Evolutionary conservation across 2,797 vertebrate species (phyloP).

Genomic region (Anguilla marmorata): DNA sequence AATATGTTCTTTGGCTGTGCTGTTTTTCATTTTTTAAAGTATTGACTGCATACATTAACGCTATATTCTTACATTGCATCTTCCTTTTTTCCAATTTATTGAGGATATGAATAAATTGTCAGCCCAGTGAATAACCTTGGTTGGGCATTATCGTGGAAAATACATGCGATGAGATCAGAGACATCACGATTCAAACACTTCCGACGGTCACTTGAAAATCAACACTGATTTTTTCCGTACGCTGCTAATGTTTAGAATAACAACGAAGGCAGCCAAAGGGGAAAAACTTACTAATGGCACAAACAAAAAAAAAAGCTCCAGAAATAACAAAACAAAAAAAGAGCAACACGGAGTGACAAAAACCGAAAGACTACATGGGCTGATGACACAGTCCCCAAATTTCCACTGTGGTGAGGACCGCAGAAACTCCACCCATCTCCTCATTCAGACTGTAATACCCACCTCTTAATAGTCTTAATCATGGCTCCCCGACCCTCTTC

Average conservation of each 20-base stretch:
- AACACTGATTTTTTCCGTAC: neutral
- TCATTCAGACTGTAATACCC: neutral
- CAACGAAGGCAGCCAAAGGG: neutral
- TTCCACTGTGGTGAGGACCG: neutral
- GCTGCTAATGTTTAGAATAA: neutral
- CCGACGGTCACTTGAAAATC: neutral
- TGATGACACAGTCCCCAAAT: neutral
- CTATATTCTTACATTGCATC: neutral
- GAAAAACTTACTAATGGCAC: neutral
- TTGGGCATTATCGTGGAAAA: neutral
- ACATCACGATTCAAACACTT: neutral
- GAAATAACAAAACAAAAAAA: neutral
- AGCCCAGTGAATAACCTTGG: neutral
- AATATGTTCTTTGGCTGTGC: neutral
- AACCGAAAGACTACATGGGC: neutral
- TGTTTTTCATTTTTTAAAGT: neutral
- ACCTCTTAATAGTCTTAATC: neutral
- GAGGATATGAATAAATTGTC: neutral
- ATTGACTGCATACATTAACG: neutral
- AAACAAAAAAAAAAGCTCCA: neutral
- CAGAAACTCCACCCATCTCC: too few species aligned
- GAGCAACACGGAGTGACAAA: neutral
- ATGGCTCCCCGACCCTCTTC: neutral
- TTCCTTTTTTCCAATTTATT: neutral
- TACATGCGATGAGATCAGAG: neutral